These are phyloP conservation scores for Zoanthus sociatus DNA, from an alignment of 92 coral and sea anemone species.

Conservation along the genomic window DNA sequence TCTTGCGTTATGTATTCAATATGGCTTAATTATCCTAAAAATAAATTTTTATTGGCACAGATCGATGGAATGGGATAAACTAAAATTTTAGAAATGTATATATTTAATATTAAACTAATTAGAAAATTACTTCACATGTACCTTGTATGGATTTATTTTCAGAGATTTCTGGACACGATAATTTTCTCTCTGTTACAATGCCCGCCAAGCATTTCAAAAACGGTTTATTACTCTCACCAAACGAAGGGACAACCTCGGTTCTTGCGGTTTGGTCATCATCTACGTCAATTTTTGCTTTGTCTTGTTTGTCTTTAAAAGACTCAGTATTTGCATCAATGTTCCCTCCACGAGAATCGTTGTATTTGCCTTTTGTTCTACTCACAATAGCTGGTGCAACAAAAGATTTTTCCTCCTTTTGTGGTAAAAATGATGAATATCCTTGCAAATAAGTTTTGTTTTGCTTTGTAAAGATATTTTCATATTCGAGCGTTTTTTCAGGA, in stretches of 20 bases:
- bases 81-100: too few species aligned
- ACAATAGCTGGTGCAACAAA: not conserved
- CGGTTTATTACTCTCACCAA: not conserved
- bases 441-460: not conserved
- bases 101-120: too few species aligned
- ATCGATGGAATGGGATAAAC: too few species aligned
- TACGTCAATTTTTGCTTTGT: not conserved
- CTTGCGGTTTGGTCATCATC: not conserved
- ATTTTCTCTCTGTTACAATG: slow-evolving; percentile 1
- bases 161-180: slow-evolving; percentile 10
- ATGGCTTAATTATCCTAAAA: too few species aligned
- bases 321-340: not conserved
- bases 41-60: too few species aligned
- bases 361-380: not conserved
- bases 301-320: not conserved
- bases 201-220: not conserved
- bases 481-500: not conserved
- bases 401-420: not conserved
- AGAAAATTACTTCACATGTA: not conserved
- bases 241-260: not conserved
- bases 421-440: not conserved
- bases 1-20: too few species aligned
- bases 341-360: too few species aligned
- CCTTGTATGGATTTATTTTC: not conserved
- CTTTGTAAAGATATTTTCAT: not conserved